phyloP scores from a whole-genome alignment of 1,140 invertebrate genomes.

The Tribolium madens region DNA sequence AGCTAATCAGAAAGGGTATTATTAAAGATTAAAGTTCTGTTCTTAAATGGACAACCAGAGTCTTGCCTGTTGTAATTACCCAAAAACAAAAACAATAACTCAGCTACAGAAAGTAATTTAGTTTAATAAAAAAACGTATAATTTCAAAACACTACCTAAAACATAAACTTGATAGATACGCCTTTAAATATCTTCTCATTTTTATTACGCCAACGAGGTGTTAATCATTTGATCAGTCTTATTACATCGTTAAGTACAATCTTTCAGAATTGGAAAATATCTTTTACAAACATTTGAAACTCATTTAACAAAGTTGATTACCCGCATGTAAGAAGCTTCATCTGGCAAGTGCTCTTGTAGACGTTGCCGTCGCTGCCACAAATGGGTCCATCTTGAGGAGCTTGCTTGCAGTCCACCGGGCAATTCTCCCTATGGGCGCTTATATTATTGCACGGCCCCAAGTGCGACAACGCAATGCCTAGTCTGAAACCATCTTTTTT shows the following conservation, averaged over 20 bases:
- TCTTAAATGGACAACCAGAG: no score
- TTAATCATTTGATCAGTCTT: neutral
- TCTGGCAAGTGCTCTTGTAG: slow-evolving; percentile 93
- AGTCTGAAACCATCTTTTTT: slow-evolving; percentile 65
- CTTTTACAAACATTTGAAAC: neutral
- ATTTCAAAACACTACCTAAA: no score
- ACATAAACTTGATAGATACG: no score
- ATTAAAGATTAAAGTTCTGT: no score
- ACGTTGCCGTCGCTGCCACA: slow-evolving; percentile 94
- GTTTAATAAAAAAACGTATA: no score
- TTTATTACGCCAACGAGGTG: neutral
- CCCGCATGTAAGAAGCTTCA: slow-evolving; percentile 92
- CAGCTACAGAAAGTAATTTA: no score
- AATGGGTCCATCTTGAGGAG: slow-evolving; percentile 87
- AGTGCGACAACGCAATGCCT: slow-evolving; percentile 77
- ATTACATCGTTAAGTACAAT: neutral
- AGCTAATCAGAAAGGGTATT: no score
- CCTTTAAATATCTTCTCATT: no score
- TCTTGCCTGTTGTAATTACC: no score
- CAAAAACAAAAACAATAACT: no score
- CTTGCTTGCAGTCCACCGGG: slow-evolving; percentile 85
- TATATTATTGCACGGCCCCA: slow-evolving; percentile 89
- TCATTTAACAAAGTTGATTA: slow-evolving; percentile 65
- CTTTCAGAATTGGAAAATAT: neutral
- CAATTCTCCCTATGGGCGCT: slow-evolving; percentile 89